Percentiles rank a stretch among this genome's conserved stretches.
These are phyloP conservation scores for Macaria liturata DNA, from an alignment of 2,888 invertebrate species.

Conservation along the genomic window DNA sequence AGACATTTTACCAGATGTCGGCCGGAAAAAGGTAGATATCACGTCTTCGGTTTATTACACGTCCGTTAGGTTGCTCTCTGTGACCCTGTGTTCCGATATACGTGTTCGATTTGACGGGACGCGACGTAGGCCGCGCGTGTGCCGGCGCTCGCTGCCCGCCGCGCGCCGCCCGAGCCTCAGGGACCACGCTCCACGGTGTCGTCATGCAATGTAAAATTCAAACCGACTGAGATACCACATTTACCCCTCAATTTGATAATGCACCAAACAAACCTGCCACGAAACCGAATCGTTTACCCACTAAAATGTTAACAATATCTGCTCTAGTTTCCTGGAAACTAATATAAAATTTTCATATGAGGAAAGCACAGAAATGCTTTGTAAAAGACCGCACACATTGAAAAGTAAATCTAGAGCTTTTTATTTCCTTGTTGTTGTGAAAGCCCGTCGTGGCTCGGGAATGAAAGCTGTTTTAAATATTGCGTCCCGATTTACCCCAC, in stretches of 20 bases:
- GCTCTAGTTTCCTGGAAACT: background rate
- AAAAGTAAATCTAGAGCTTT: slow-evolving; percentile 64
- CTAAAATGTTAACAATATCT: background rate
- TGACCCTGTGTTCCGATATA: slow-evolving; percentile 62
- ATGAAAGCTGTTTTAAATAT: slow-evolving; percentile 77
- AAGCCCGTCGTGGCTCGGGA: slow-evolving; percentile 62
- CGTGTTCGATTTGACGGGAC: slow-evolving; percentile 62
- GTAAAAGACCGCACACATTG: slow-evolving; percentile 50
- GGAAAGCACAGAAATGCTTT: slow-evolving; percentile 44
- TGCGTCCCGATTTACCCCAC: slow-evolving; percentile 67
- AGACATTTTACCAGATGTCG: slow-evolving; percentile 52
- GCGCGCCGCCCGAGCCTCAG: slow-evolving; percentile 7
- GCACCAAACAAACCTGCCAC: slow-evolving; percentile 11
- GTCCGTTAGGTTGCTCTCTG: slow-evolving; percentile 63
- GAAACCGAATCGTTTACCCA: background rate
- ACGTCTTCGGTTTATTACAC: slow-evolving; percentile 78
- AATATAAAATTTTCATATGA: slow-evolving; percentile 22
- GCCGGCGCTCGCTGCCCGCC: background rate
- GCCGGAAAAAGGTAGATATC: slow-evolving; percentile 61
- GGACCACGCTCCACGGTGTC: background rate
- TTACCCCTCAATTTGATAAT: slow-evolving; percentile 25
- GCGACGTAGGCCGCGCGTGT: too few relatives aligned
- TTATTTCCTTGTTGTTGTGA: slow-evolving; percentile 63
- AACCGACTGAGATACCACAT: slow-evolving; percentile 13
- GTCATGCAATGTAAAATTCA: slow-evolving; percentile 31